Base-by-base conservation (phyloP, 2,113 vertebrate genomes). In the Genyomyrus donnyi region DNA sequence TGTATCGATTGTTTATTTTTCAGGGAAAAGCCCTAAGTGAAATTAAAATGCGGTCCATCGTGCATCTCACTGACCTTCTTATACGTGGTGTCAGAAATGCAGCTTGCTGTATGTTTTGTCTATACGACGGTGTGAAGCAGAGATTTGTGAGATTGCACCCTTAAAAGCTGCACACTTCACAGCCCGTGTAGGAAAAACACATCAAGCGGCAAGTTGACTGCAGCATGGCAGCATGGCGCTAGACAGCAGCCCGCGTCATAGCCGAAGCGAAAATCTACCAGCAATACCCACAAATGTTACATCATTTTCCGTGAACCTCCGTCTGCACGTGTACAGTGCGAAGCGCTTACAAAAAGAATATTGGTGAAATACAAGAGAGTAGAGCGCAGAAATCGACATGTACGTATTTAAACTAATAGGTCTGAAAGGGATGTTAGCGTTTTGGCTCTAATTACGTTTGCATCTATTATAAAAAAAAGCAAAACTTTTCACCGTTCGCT, bases 181-280 rank as follows among this genome's bases (percentile, higher is more conserved):
- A 48, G 39, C 45, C 39, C 21, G 45, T 85, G 39, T 42, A 77
- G 31, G 31, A 77, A 42, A 77, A 77, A 70, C 74, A 39, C 35
- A 77, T 77, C 74, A 39, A 66, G 70, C 17, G 70, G 48, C 48
- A 48, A 80, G 88, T 53, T 49, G 74, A 89, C 88, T 53, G 88
- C 88, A 80, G 48, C 70, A 53, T 27, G 19, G 88, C 70, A 80
- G 48, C 70, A 53, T 15, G 19, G 70, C 42, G 53, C 88, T 31
- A 88, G 24, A 88, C 88, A 53, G 35, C 62, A 89, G 21, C 70
- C 48, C 15, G 48, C 88, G 62, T 39, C 48, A 46, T 31, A 31
- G 27, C 13, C 70, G 48, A 53, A 42, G 49, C 19, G 6, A 53
- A 58, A 48, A 35, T 19, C 31, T 42, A 77, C 15, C 74, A 42